These are phyloP conservation scores for Ceratitis capitata DNA, from an alignment of 1,140 invertebrate species.

Conservation along the genomic window DNA sequence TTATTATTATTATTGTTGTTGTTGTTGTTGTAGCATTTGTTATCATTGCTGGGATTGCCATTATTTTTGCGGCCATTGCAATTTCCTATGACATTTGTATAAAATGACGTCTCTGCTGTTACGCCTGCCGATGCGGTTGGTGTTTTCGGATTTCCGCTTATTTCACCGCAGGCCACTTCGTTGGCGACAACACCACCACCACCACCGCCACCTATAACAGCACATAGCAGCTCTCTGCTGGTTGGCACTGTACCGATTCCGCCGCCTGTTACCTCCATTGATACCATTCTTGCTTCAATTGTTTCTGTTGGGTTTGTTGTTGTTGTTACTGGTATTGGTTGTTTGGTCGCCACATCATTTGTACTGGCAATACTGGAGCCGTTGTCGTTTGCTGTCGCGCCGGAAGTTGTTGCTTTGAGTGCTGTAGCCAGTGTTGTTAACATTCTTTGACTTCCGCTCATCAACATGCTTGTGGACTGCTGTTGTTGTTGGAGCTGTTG, in stretches of 20 bases:
- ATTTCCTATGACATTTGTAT: constrained; percentile 46
- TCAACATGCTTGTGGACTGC: constrained; percentile 47
- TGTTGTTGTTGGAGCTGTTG: constrained; percentile 25
- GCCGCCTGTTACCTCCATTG: neutral
- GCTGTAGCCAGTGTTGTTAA: constrained; percentile 60
- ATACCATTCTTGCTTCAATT: neutral
- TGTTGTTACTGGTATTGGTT: neutral
- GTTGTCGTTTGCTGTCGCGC: constrained; percentile 44
- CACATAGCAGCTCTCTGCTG: constrained; percentile 9
- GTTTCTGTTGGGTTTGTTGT: neutral
- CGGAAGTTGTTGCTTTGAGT: constrained; percentile 40
- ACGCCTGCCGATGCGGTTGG: constrained; percentile 44
- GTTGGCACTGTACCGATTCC: neutral
- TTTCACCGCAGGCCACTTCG: constrained; percentile 37
- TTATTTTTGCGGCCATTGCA: constrained; percentile 55
- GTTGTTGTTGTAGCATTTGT: constrained; percentile 42
- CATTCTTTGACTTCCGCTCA: constrained; percentile 65
- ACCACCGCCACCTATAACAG: neutral
- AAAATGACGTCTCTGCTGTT: constrained; percentile 39
- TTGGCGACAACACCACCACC: neutral
- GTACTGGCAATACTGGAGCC: neutral
- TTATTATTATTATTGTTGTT: constrained; percentile 46
- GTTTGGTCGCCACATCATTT: neutral
- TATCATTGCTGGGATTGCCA: constrained; percentile 48
- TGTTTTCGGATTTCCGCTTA: constrained; percentile 45